Evolutionary conservation across 2,797 vertebrate genomes (phyloP).

Genomic region (Galagoides demidoff): DNA sequence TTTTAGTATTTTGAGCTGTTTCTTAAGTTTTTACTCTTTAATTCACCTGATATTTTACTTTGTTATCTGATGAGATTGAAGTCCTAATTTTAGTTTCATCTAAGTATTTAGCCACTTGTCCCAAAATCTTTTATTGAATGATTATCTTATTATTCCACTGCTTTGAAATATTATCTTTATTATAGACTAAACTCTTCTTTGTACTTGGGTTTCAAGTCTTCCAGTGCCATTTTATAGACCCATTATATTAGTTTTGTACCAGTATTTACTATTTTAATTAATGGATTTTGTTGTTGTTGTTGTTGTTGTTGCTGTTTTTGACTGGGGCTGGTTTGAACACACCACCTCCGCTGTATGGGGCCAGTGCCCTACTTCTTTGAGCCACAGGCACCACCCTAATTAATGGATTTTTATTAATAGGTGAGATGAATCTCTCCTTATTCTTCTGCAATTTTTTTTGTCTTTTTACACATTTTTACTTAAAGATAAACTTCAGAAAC

Average conservation of each 20-base stretch:
- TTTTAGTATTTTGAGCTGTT: constrained; percentile 28
- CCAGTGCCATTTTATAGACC: neutral
- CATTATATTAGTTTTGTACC: neutral
- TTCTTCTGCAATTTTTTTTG: neutral
- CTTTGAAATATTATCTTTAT: constrained; percentile 35
- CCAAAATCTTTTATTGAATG: neutral
- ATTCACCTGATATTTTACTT: neutral
- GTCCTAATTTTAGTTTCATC: constrained; percentile 30
- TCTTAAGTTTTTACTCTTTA: neutral
- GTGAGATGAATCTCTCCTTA: neutral
- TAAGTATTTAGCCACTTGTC: constrained; percentile 29
- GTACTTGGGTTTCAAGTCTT: neutral
- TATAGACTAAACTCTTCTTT: neutral
- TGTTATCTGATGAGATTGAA: neutral
- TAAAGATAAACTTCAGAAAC: constrained; percentile 4
- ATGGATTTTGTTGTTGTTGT: neutral
- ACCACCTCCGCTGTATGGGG: no score
- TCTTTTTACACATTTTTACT: constrained; percentile 23
- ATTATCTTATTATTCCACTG: neutral
- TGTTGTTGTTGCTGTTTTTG: no score
- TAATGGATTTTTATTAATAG: neutral
- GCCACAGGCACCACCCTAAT: neutral
- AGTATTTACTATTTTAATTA: constrained; percentile 1
- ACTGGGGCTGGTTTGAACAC: no score
- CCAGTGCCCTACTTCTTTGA: no score